Evolutionary conservation across 92 coral and sea anemone genomes (phyloP), one percentile per base, ranked within the genome.

Genomic region (Chrysogorgia sp.): DNA sequence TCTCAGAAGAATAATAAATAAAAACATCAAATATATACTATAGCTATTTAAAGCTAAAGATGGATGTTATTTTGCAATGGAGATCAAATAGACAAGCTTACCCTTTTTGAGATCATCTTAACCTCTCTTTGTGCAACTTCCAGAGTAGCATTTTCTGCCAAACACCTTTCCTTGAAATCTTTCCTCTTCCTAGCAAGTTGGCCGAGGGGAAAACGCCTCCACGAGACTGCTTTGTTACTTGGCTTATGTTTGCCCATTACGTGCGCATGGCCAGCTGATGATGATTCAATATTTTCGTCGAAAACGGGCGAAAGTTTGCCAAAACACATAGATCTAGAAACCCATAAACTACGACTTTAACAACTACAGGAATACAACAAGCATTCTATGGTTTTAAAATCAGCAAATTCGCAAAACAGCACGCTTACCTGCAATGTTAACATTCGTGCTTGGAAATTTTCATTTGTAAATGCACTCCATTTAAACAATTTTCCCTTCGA

Each of bases 341-440:
- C 37, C 35, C 10, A 67, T 32, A 29, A 41, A 20, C 19, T 66
- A 12, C 21, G 10, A 66, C 33, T 5, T 66, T 66, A 66, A 10
- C 34, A 24, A 19, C 15, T 20, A 2, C 21, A 9, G 55, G n/a
- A n/a, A n/a, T n/a, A n/a, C n/a, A n/a, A n/a, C n/a, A 66, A 40
- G 55, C 34, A 29, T 66, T 66, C 74, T 66, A 66, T 66, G 74
- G 74, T 66, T 66, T 66, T 66, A 45, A 32, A 40, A 3, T 48
- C 7, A 23, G 9, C 75, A 45, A 20, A 67, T 35, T 0, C 17
- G 53, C 32, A 45, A 32, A n/a, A 79, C 49, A 19, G 75, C 33
- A 7, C 83, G 75, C 43, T 37, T 37, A 4, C 12, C 29, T 49
- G 64, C 23, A 79, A 40, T 0, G 50, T 43, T 10, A 79, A 55